Percentiles rank a stretch among this genome's conserved stretches.
Evolutionary conservation across 1,140 invertebrate genomes (phyloP).

Genomic region (Odontomachus brunneus): DNA sequence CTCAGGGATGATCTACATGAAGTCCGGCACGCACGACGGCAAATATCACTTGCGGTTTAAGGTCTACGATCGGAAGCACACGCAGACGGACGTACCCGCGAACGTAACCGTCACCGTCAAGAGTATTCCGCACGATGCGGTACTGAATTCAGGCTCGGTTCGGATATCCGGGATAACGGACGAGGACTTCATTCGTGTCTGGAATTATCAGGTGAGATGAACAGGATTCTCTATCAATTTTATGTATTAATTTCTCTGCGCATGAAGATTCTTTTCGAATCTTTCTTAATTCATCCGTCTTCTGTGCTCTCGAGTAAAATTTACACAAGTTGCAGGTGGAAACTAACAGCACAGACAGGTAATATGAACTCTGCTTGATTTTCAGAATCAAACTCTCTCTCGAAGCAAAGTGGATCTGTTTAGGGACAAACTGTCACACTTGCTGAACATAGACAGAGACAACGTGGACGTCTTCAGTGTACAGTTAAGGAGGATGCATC

Average conservation of each 20-base stretch:
- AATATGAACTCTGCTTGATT: background rate
- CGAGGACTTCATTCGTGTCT: slow-evolving; percentile 97
- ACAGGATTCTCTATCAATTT: background rate
- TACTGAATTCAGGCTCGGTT: slow-evolving; percentile 97
- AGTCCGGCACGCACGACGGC: slow-evolving; percentile 94
- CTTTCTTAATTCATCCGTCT: background rate
- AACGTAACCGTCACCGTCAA: slow-evolving; percentile 97
- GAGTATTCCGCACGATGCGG: slow-evolving; percentile 97
- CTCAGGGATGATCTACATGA: slow-evolving; percentile 98
- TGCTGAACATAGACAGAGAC: slow-evolving; percentile 93
- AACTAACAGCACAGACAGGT: background rate
- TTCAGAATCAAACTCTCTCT: slow-evolving; percentile 90
- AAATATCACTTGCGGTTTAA: slow-evolving; percentile 94
- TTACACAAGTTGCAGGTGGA: background rate
- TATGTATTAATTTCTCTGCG: background rate
- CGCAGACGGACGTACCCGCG: slow-evolving; percentile 95
- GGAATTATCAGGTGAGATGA: slow-evolving; percentile 91
- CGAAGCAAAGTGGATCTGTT: slow-evolving; percentile 96
- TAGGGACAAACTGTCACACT: slow-evolving; percentile 93
- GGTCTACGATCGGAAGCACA: slow-evolving; percentile 97
- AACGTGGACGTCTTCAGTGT: slow-evolving; percentile 99
- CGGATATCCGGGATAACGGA: slow-evolving; percentile 97
- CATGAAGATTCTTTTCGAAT: background rate
- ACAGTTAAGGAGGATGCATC: slow-evolving; percentile 93
- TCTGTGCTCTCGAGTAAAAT: no score